Conservation (phyloP, 2,113 vertebrate genomes). For the Oenanthe melanoleuca region DNA sequence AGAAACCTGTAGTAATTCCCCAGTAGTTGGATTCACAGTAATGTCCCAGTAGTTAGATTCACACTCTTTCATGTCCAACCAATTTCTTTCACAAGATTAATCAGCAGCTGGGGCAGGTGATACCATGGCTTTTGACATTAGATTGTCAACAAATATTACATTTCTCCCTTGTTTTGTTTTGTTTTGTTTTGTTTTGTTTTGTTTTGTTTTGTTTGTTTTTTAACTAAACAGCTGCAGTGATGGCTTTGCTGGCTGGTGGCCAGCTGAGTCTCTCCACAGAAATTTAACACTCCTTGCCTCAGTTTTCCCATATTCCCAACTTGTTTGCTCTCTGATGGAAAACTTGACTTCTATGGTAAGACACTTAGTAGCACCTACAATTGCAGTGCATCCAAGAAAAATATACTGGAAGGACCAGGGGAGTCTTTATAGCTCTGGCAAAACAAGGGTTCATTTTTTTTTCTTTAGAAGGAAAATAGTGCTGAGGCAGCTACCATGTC, state of each 20-base stretch:
- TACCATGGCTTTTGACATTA: neutral
- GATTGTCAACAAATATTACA: neutral
- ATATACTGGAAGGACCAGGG: neutral
- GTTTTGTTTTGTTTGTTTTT: neutral
- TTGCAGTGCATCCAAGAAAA: neutral
- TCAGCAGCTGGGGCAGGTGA: constrained; percentile 6
- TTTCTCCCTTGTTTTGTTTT: neutral
- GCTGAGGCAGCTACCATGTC: neutral
- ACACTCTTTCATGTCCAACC: neutral
- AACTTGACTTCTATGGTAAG: neutral
- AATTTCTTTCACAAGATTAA: neutral
- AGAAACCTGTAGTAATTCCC: neutral
- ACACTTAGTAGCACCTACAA: neutral
- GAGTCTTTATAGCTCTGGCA: neutral
- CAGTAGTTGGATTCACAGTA: neutral
- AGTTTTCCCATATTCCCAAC: neutral
- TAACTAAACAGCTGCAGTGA: neutral
- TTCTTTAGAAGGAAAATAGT: neutral
- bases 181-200: no score
- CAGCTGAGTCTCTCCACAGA: neutral
- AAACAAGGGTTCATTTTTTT: neutral
- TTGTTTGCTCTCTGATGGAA: neutral
- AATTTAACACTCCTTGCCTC: neutral
- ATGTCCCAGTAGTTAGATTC: neutral
- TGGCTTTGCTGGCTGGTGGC: neutral